These are phyloP conservation scores for Condylostylus longicornis DNA, from an alignment of 1,140 invertebrate species.

Conservation along the genomic window DNA sequence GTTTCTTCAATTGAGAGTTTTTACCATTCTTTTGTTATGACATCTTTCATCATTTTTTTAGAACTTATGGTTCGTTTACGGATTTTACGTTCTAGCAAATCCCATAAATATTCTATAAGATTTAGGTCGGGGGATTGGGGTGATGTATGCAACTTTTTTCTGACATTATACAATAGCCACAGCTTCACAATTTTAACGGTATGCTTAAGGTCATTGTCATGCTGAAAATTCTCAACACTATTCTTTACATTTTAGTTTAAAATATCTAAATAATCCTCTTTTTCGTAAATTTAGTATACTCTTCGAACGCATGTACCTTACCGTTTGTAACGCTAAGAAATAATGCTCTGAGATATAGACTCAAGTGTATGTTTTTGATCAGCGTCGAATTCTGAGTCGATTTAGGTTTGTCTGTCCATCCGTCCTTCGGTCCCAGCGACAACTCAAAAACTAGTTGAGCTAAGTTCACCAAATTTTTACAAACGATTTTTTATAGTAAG, in stretches of 20 bases:
- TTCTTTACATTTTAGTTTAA: slow-evolving; percentile 11
- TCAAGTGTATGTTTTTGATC: no score
- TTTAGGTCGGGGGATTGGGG: slow-evolving; percentile 23
- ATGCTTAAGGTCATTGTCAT: slow-evolving; percentile 13
- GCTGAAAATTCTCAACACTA: slow-evolving; percentile 10
- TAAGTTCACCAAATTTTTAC: no score
- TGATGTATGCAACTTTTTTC: slow-evolving; percentile 15
- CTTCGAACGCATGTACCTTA: no score
- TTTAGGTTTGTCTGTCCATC: no score
- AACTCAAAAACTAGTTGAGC: no score
- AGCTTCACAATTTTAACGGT: slow-evolving; percentile 11
- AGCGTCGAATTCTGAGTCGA: no score
- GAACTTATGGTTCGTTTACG: slow-evolving; percentile 2
- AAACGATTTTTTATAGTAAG: no score
- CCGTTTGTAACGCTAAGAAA: no score
- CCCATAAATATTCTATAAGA: slow-evolving; percentile 18
- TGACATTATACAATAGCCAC: slow-evolving; percentile 13
- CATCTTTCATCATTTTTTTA: slow-evolving; percentile 5
- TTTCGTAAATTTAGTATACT: no score
- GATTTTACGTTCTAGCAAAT: slow-evolving; percentile 13
- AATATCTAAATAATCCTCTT: slow-evolving; percentile 12
- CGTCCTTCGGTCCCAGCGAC: no score
- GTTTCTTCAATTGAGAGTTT: slow-evolving; percentile 9
- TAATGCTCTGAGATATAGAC: no score
- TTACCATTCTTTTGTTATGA: slow-evolving; percentile 11